These are phyloP conservation scores for Acromyrmex charruanus DNA, from an alignment of 1,140 invertebrate species.

Conservation along the genomic window DNA sequence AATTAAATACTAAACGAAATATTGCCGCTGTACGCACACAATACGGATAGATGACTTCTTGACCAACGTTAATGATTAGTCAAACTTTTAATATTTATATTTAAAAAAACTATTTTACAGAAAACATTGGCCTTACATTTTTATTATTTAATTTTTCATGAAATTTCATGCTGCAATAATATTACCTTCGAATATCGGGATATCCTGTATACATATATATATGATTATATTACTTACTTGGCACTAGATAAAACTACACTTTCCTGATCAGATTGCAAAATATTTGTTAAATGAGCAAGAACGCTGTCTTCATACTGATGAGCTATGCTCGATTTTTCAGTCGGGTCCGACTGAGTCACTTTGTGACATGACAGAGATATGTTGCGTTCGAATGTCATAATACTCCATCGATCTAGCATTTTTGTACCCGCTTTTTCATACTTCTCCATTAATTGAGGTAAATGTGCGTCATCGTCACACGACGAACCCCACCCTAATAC, in stretches of 20 bases:
- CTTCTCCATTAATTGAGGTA: slow-evolving; percentile 96
- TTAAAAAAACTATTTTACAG: no score
- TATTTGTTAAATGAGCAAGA: slow-evolving; percentile 93
- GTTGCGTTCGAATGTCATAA: slow-evolving; percentile 95
- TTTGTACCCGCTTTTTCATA: slow-evolving; percentile 98
- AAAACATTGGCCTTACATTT: no score
- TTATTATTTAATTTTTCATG: no score
- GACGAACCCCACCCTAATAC: slow-evolving; percentile 98
- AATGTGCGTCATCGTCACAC: slow-evolving; percentile 97
- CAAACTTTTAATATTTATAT: no score
- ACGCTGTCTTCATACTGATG: slow-evolving; percentile 93
- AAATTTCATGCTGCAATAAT: no score
- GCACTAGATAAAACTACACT: slow-evolving; percentile 91
- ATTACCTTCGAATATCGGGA: no score
- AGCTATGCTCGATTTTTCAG: slow-evolving; percentile 85
- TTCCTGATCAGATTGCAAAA: slow-evolving; percentile 94
- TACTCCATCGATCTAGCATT: slow-evolving; percentile 98
- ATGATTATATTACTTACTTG: slow-evolving; percentile 87
- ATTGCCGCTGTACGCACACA: no score
- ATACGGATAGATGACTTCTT: no score
- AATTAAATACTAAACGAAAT: no score
- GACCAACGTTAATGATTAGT: no score
- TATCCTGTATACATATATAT: no score
- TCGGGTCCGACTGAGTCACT: slow-evolving; percentile 86
- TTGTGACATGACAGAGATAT: slow-evolving; percentile 88